phyloP scores from a whole-genome alignment of 2,113 vertebrate genomes.

The Lagopus leucura region DNA sequence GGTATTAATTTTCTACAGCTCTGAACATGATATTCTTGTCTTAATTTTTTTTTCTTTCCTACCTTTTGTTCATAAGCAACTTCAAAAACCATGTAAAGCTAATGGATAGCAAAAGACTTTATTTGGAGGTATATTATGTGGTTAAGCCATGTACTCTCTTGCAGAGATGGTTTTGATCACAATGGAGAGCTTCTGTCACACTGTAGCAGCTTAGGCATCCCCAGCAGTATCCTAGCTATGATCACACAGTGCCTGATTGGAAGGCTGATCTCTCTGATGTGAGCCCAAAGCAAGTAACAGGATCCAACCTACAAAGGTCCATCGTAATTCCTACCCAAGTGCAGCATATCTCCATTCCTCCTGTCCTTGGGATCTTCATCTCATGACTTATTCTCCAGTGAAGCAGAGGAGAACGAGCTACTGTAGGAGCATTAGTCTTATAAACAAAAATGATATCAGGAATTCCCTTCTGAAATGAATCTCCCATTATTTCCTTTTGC shows the following conservation, averaged over 20 bases:
- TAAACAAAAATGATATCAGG: background rate
- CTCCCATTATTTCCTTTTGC: background rate
- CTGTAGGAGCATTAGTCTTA: background rate
- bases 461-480: background rate
- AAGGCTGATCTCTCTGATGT: background rate
- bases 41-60: background rate
- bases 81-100: constrained; percentile 16
- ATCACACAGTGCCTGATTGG: background rate
- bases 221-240: background rate
- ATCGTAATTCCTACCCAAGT: background rate
- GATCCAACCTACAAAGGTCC: background rate
- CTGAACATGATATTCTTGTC: background rate
- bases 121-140: background rate
- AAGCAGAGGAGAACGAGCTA: constrained; percentile 1
- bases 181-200: background rate
- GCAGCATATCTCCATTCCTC: background rate
- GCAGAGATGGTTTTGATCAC: background rate
- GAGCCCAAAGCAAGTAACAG: background rate
- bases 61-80: background rate
- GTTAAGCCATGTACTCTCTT: background rate
- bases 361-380: background rate
- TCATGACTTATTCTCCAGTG: background rate
- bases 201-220: background rate
- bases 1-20: background rate
- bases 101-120: background rate